Evolutionary conservation across 2,113 vertebrate genomes (phyloP), one percentile per base, ranked within the genome.

Genomic region (Asarcornis scutulata): DNA sequence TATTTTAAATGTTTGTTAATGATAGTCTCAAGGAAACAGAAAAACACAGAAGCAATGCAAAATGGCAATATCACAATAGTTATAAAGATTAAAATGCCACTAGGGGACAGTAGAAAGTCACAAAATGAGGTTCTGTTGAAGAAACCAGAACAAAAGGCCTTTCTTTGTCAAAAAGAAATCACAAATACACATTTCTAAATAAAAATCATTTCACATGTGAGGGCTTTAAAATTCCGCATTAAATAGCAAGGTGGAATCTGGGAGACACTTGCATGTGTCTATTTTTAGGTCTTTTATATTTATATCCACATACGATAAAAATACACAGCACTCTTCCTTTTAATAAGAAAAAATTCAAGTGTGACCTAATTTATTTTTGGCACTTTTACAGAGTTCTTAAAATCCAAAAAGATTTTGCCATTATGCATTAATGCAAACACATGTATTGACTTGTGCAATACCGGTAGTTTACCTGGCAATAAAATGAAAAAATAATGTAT

Each of bases 21-120:
- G 98, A 99, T 98, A 99, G 98, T 98, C 96, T 92, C 94, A 97
- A 96, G 96, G 94, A 98, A 97, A 97, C 96, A 97, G 95, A 96
- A 96, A 97, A 97, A 92, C 91, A 91, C 86, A 96, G 92, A 95
- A 97, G 91, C 97, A 95, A 95, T 76, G 78, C 95, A 89, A 95
- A 96, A 97, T 91, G 94, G 94, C 79, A 96, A 72, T 85, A 96
- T 78, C 97, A 97, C 97, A 96, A 93, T 72, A 97, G 98, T 97
- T 96, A 98, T 81, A 84, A 98, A 97, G 97, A 98, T 97, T 96
- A 97, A 98, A 96, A 92, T 95, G 96, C 98, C 99, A 99, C 99
- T 99, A 99, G 99, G 98, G 99, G 99, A 98, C 99, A 99, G 99
- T 99, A 99, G 98, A 99, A 99, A 99, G 99, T 99, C 99, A 99